A percentile compares a stretch with the other conserved stretches of the same genome.
Conservation (phyloP, 37 sponge, comb jelly and placozoan species). For the Oscarella lobularis region DNA sequence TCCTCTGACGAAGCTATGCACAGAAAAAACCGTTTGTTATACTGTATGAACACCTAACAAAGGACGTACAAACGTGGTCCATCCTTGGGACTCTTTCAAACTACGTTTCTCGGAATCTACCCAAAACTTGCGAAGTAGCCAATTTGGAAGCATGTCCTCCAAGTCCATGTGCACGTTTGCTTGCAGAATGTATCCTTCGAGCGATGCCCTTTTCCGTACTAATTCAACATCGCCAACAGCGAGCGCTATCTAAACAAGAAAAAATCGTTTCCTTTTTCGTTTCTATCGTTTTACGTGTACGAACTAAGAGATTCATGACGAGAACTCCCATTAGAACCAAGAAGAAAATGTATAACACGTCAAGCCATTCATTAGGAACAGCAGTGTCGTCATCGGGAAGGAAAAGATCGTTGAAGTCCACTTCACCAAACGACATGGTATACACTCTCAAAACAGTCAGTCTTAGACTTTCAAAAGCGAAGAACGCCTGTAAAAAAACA, state of each 20-base stretch:
- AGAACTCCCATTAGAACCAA: background rate
- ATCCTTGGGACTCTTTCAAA: too few relatives aligned
- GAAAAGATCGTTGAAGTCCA: background rate
- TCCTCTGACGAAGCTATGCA: too few relatives aligned
- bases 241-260: too few relatives aligned
- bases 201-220: background rate
- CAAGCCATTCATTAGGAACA: background rate
- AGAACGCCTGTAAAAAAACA: background rate
- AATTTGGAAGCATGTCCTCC: background rate
- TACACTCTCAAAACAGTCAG: background rate
- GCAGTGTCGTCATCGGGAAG: background rate
- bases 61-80: too few relatives aligned
- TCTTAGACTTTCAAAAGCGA: background rate
- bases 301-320: background rate
- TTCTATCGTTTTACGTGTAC: too few relatives aligned
- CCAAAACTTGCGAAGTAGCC: background rate
- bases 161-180: background rate
- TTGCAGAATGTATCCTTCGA: background rate
- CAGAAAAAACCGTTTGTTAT: too few relatives aligned
- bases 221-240: background rate
- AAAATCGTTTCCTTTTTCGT: too few relatives aligned
- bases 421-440: background rate
- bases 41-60: too few relatives aligned
- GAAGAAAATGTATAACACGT: background rate
- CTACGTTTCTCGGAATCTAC: background rate